Evolutionary conservation across 37 sponge, comb jelly and placozoan genomes (phyloP).

Genomic region (Hexactinellida sp.): DNA sequence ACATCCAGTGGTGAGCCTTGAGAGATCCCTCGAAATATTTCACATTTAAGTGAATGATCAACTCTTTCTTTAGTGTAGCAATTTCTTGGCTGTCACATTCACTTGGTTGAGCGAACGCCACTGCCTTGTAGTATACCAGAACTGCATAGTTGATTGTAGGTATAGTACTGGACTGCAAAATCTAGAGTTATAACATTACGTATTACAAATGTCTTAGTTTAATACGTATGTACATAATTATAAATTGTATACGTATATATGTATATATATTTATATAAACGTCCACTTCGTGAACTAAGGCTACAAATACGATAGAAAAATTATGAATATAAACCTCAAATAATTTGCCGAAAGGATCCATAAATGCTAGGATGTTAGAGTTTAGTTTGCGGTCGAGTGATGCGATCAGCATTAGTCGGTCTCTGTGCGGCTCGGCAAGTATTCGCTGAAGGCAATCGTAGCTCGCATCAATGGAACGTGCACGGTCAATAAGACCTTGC

Average conservation of each 20-base stretch:
- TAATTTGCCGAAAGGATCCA: background rate
- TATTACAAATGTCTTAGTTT: background rate
- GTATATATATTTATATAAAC: background rate
- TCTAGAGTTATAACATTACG: background rate
- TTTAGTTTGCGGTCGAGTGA: background rate
- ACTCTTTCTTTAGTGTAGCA: background rate
- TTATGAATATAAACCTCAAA: background rate
- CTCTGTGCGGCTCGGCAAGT: background rate
- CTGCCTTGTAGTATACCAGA: background rate
- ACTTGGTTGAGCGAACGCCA: background rate
- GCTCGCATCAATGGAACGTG: background rate
- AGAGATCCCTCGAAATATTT: background rate
- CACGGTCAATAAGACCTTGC: background rate
- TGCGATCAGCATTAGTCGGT: background rate
- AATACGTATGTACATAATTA: background rate
- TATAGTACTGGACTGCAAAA: background rate
- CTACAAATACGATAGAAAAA: background rate
- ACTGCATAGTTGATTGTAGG: background rate
- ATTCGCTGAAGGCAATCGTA: background rate
- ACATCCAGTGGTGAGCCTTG: background rate
- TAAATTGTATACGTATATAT: background rate
- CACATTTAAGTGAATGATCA: background rate
- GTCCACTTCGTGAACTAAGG: background rate
- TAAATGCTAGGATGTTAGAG: background rate
- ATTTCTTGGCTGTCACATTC: background rate